Base-by-base conservation (phyloP, 2,888 invertebrate genomes). In the Heliconius cydno region DNA sequence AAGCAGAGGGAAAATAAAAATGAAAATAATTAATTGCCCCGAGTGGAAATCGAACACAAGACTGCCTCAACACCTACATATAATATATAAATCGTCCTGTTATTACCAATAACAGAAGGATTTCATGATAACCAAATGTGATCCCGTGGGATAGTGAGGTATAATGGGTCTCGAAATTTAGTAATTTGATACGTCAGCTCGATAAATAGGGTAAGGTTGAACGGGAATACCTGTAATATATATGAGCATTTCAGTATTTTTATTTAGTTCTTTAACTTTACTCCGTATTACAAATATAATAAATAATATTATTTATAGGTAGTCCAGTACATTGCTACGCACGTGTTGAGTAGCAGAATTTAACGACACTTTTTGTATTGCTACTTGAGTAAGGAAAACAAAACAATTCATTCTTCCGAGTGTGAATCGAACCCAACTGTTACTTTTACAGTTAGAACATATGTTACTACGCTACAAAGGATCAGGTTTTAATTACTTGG, bases 101-200 rank as follows among this genome's bases (percentile, higher is more conserved):
- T 57, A 57, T 28, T 28, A 28, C 25, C 25, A 65, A 65, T 65
- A 65, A 28, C 28, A 65, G 65, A 28, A 19, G 65, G 65, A 65
- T 65, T 65, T 65, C 65, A 65, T 65, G 25, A 65, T 15, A 28
- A 15, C 19, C 30, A 65, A n/a, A 13, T 28, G 28, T 65, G 65
- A 65, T 65, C 28, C 65, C 28, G 28, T 28, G 28, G 65, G 65
- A 65, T 28, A 28, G 28, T 28, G 65, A 25, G 28, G 28, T 28
- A 28, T 28, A 65, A 65, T 65, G 28, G 65, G 25, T 30, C 15
- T 28, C 15, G 28, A 15, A 65, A 28, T 30, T 65, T 15, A 28
- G 15, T 65, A 65, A 65, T 65, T 65, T 65, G 65, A 65, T 65
- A 65, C 65, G 65, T 65, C 65, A 65, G 15, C 25, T 65, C 65